Conservation (phyloP, 2,113 vertebrate species). For the Calyptomena viridis region DNA sequence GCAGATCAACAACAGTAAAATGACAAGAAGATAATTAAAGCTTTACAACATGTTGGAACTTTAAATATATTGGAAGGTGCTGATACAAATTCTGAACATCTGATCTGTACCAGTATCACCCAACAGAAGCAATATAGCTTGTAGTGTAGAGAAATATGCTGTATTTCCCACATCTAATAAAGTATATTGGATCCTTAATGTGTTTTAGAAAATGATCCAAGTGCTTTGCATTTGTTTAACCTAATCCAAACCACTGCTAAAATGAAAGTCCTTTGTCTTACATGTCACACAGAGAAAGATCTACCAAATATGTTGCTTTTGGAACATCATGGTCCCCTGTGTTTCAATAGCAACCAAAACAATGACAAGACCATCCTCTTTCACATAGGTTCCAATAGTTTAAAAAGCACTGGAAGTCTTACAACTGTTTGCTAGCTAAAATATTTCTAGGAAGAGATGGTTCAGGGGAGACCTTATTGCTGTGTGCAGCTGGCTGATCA, state of each 20-base stretch:
- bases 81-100: background rate
- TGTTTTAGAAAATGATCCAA: conserved; percentile 17
- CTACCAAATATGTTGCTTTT: background rate
- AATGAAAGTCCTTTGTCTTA: background rate
- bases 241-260: background rate
- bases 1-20: background rate
- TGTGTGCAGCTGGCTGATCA: background rate
- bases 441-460: background rate
- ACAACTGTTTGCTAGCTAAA: background rate
- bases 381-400: background rate
- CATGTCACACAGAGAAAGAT: background rate
- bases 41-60: background rate
- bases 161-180: conserved; percentile 33
- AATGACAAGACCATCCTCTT: background rate
- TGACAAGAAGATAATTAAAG: conserved; percentile 24
- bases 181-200: conserved; percentile 11
- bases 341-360: background rate
- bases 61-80: conserved; percentile 15
- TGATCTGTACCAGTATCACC: background rate
- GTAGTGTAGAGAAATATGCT: background rate
- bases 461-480: background rate
- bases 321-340: background rate
- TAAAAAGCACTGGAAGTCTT: background rate
- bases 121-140: background rate
- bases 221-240: conserved; percentile 28